Percentiles rank a stretch among this genome's conserved stretches.
Conservation (phyloP, 2,888 invertebrate genomes). For the Sicus ferrugineus region DNA sequence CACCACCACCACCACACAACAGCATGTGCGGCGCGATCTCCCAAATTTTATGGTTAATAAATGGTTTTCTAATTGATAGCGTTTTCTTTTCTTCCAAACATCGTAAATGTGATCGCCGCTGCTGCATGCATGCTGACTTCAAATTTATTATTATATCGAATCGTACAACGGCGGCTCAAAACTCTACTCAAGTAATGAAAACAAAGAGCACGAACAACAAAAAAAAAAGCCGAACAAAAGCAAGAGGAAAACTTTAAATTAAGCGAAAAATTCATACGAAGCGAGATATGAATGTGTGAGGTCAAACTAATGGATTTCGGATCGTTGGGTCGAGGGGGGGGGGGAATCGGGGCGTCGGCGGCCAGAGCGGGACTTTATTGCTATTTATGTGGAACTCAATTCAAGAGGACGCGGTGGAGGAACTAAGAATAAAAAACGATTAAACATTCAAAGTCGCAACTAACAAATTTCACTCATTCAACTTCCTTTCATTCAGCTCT, state of each 20-base stretch:
- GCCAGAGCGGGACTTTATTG: neutral
- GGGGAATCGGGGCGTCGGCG: neutral
- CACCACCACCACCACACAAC: no score
- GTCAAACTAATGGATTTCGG: slow-evolving; percentile 28
- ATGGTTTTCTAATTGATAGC: slow-evolving; percentile 26
- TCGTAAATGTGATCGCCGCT: slow-evolving; percentile 26
- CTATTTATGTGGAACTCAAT: no score
- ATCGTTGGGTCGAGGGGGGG: neutral
- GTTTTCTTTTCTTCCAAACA: slow-evolving; percentile 6
- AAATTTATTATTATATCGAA: slow-evolving; percentile 12
- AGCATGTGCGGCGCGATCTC: slow-evolving; percentile 7
- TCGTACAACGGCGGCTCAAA: neutral
- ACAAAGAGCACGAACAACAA: neutral
- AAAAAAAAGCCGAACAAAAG: neutral
- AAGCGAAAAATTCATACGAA: slow-evolving; percentile 26
- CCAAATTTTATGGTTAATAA: slow-evolving; percentile 19
- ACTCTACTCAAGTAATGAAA: neutral
- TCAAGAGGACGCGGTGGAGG: neutral
- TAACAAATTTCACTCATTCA: slow-evolving; percentile 27
- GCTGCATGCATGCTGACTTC: slow-evolving; percentile 29
- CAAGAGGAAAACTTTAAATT: slow-evolving; percentile 25
- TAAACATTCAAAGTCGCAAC: slow-evolving; percentile 20
- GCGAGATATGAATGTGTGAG: slow-evolving; percentile 19
- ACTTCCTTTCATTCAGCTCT: slow-evolving; percentile 24
- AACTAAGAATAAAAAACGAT: slow-evolving; percentile 22